phyloP scores from a whole-genome alignment of 2,888 invertebrate species.

The Sacculina carcini region DNA sequence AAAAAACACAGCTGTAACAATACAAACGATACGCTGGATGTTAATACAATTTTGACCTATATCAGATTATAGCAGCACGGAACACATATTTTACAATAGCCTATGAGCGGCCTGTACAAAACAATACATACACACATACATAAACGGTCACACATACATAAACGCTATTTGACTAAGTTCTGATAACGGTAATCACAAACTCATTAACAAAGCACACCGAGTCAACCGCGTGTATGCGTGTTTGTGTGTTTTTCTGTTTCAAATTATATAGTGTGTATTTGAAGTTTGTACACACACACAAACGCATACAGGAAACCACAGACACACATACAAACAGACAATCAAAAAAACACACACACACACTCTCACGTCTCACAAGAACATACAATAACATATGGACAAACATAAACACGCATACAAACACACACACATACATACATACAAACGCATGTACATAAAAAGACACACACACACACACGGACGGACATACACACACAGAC shows the following conservation, averaged over 20 bases:
- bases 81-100: no score
- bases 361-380: not conserved
- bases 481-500: no score
- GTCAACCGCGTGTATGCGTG: not conserved
- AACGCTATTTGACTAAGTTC: no score
- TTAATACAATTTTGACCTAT: no score
- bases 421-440: not conserved
- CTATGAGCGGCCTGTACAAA: no score
- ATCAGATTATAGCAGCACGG: no score
- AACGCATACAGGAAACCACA: not conserved
- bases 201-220: not conserved
- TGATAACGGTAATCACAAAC: not conserved
- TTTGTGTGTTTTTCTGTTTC: not conserved
- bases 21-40: no score
- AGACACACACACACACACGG: no score
- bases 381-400: not conserved
- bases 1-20: no score
- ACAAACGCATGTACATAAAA: no score
- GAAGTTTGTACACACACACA: not conserved
- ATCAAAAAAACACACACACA: not conserved
- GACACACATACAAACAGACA: not conserved
- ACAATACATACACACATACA: not conserved
- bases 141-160: no score
- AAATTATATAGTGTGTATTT: not conserved
- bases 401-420: not conserved